Conservation (phyloP, 2,797 vertebrate species). For the Pyrocephalus nanus region DNA sequence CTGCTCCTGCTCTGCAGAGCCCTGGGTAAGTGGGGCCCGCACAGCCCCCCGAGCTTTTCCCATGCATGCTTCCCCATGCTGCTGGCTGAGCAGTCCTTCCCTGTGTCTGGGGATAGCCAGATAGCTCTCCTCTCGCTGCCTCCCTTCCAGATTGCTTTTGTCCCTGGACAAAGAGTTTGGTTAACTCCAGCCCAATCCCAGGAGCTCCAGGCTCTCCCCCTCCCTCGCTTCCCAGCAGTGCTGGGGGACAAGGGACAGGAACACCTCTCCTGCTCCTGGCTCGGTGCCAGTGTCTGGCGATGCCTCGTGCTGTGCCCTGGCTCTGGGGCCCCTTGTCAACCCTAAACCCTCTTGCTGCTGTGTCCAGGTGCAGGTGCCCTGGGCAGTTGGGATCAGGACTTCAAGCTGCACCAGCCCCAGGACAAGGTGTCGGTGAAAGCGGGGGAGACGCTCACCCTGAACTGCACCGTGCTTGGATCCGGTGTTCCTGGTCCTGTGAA, state of each 20-base stretch:
- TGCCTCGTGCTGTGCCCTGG: fast-evolving
- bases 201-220: fast-evolving
- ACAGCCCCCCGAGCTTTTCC: not conserved
- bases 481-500: fast-evolving
- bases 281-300: fast-evolving
- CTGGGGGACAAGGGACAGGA: fast-evolving
- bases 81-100: not conserved
- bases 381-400: fast-evolving
- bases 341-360: not conserved
- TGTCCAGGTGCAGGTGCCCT: not conserved
- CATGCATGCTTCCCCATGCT: fast-evolving
- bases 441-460: not conserved
- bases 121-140: fast-evolving
- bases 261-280: not conserved
- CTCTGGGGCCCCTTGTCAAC: not conserved
- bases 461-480: fast-evolving
- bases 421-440: fast-evolving
- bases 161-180: not conserved
- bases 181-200: fast-evolving
- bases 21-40: not conserved
- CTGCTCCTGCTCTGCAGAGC: not conserved
- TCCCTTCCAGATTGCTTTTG: not conserved
- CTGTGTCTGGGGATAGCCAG: fast-evolving
- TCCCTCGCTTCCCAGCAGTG: not conserved
- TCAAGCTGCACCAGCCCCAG: not conserved